Evolutionary conservation across 2,113 vertebrate genomes (phyloP).

Genomic region (Cynopterus brachyotis): DNA sequence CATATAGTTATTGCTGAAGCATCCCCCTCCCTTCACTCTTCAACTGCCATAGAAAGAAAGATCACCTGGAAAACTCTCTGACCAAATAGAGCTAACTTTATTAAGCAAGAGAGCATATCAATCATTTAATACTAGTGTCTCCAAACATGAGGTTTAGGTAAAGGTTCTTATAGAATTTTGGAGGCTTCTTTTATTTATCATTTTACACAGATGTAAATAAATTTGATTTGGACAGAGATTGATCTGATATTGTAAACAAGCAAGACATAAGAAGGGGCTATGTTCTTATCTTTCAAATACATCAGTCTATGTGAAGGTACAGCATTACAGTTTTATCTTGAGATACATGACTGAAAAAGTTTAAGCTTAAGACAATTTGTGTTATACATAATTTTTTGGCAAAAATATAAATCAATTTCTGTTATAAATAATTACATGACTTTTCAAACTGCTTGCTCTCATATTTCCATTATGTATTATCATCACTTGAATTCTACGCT

Average conservation of each 20-base stretch:
- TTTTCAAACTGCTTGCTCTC: neutral
- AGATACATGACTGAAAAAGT: neutral
- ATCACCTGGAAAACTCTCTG: neutral
- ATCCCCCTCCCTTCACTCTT: rapidly evolving
- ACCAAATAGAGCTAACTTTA: neutral
- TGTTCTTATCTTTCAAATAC: neutral
- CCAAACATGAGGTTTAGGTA: neutral
- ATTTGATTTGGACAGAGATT: neutral
- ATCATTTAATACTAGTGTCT: neutral
- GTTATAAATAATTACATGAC: neutral
- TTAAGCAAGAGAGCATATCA: neutral
- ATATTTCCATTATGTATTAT: neutral
- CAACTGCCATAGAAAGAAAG: neutral
- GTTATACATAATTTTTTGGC: neutral
- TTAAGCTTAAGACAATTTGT: neutral
- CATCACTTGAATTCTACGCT: neutral
- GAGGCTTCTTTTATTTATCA: neutral
- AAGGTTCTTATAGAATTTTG: neutral
- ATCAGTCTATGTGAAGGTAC: neutral
- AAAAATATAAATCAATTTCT: neutral
- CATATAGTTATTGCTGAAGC: neutral
- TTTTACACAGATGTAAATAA: neutral
- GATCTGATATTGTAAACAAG: neutral
- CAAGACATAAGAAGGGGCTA: neutral
- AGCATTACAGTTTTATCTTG: neutral